A percentile compares a stretch with the other conserved stretches of the same genome.
Conservation (phyloP, 2,888 invertebrate genomes). For the Brachynemurus nebulosus region DNA sequence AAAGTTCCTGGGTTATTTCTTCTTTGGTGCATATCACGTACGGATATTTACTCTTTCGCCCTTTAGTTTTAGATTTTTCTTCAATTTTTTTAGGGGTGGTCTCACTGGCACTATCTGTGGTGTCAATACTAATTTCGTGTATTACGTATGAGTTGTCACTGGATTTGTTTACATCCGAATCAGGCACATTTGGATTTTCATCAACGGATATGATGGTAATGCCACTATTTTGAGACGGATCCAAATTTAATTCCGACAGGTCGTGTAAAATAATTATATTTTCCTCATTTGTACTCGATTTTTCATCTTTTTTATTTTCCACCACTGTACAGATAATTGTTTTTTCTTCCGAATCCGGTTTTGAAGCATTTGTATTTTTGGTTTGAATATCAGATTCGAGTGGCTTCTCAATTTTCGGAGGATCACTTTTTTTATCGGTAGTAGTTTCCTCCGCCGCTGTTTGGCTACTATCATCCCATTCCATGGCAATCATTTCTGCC, state of each 20-base stretch:
- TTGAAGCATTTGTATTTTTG: not conserved
- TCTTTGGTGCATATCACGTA: slow-evolving; percentile 34
- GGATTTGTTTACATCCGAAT: not conserved
- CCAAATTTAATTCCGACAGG: not conserved
- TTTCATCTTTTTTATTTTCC: not conserved
- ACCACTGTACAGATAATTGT: not conserved
- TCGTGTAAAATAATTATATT: not conserved
- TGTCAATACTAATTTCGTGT: not conserved
- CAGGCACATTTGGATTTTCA: slow-evolving; percentile 1
- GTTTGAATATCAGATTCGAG: not conserved
- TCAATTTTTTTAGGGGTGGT: not conserved
- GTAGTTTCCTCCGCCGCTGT: not conserved
- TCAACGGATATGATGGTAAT: not conserved
- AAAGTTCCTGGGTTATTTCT: slow-evolving; percentile 39
- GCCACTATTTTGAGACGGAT: not conserved
- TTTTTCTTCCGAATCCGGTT: not conserved
- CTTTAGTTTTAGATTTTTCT: not conserved
- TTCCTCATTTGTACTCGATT: not conserved
- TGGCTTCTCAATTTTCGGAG: not conserved
- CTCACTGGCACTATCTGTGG: not conserved
- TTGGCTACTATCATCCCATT: slow-evolving; percentile 1
- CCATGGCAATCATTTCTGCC: slow-evolving; percentile 3
- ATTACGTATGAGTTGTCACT: not conserved
- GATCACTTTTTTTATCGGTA: not conserved
- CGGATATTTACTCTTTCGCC: slow-evolving; percentile 16